Evolutionary conservation across 2,888 invertebrate species (phyloP).

Genomic region (Dynastes tityus): DNA sequence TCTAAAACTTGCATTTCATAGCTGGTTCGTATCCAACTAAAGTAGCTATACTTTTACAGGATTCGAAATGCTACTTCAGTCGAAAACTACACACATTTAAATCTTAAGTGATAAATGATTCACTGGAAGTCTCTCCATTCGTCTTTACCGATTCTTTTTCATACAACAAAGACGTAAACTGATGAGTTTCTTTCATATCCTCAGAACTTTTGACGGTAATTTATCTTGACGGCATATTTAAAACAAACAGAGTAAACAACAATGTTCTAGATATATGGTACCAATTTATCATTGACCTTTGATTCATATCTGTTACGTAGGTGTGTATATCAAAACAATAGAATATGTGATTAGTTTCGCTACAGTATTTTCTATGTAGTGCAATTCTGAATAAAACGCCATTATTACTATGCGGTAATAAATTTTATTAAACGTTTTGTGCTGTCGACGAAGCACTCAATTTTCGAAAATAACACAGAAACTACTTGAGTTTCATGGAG

Average conservation of each 20-base stretch:
- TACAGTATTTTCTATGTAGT: too few species aligned
- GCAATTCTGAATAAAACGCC: too few species aligned
- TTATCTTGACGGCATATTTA: not conserved
- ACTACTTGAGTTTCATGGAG: not conserved
- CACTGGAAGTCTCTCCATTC: not conserved
- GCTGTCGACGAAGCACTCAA: not conserved
- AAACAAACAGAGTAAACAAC: not conserved
- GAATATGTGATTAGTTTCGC: too few species aligned
- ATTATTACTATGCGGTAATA: not conserved
- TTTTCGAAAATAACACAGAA: not conserved
- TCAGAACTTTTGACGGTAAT: not conserved
- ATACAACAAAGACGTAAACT: not conserved
- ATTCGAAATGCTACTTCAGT: not conserved
- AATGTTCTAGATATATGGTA: too few species aligned
- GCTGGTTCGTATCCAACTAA: not conserved
- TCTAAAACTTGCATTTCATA: not conserved
- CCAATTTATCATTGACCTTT: too few species aligned
- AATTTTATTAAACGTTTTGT: not conserved
- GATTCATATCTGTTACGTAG: too few species aligned
- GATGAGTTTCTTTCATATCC: not conserved
- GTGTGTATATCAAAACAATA: too few species aligned
- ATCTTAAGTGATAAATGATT: slow-evolving; percentile 22
- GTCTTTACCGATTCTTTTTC: not conserved
- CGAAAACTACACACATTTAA: slow-evolving; percentile 6
- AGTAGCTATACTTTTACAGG: not conserved